Evolutionary conservation across 2,888 invertebrate species (phyloP).

Genomic region (Alsophila aescularia): DNA sequence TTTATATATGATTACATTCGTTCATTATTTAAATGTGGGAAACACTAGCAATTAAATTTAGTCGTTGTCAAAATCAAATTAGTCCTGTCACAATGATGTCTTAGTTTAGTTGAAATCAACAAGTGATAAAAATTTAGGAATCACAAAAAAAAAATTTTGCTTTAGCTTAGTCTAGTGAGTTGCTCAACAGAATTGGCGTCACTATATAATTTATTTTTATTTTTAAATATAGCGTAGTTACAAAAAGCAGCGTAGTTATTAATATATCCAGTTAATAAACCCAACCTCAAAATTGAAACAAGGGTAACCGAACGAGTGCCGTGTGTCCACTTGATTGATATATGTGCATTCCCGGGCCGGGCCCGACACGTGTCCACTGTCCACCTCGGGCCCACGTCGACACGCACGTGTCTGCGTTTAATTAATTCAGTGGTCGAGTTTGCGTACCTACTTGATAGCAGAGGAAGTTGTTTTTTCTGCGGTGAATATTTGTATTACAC

Average conservation of each 20-base stretch:
- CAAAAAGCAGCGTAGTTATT: not conserved
- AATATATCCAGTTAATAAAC: not conserved
- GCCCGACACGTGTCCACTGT: slow-evolving; percentile 49
- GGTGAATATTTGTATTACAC: not conserved
- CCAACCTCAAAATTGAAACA: slow-evolving; percentile 23
- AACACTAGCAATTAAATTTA: too few relatives aligned
- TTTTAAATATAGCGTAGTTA: not conserved
- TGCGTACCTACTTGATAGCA: not conserved
- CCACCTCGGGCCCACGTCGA: slow-evolving; percentile 36
- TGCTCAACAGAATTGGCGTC: too few relatives aligned
- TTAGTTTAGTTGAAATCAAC: too few relatives aligned
- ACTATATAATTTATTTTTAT: too few relatives aligned
- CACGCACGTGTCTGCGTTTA: slow-evolving; percentile 37
- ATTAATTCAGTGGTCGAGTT: slow-evolving; percentile 30
- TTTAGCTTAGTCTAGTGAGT: too few relatives aligned
- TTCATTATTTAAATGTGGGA: too few relatives aligned
- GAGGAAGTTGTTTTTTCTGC: too few relatives aligned
- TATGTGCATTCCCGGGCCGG: slow-evolving; percentile 46
- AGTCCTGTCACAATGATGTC: too few relatives aligned
- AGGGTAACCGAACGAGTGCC: slow-evolving; percentile 45
- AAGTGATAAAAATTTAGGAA: too few relatives aligned
- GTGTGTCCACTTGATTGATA: slow-evolving; percentile 62
- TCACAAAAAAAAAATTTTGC: too few relatives aligned
- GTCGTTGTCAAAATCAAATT: too few relatives aligned
- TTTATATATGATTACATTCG: too few relatives aligned